Conservation (phyloP, 2,797 vertebrate species). For the Remorina albescens region DNA sequence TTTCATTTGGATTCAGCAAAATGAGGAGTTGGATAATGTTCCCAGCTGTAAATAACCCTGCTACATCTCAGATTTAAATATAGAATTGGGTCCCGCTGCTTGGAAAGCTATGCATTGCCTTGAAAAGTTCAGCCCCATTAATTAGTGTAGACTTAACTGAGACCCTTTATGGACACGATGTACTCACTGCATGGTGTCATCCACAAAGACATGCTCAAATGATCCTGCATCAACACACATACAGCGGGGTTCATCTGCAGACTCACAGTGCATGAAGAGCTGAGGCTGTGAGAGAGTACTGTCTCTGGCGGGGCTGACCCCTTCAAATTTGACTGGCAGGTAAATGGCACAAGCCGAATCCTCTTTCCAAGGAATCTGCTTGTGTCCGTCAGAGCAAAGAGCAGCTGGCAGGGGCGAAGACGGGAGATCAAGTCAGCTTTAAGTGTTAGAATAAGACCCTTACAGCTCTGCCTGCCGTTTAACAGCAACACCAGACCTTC, state of each 20-base stretch:
- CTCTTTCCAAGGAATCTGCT: slow-evolving; percentile 87
- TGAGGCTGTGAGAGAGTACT: slow-evolving; percentile 66
- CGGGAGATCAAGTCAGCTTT: slow-evolving; percentile 83
- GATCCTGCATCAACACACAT: slow-evolving; percentile 84
- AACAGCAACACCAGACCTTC: slow-evolving; percentile 76
- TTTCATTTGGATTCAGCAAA: slow-evolving; percentile 79
- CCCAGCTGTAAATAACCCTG: slow-evolving; percentile 83
- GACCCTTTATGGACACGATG: slow-evolving; percentile 66
- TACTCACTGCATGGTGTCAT: slow-evolving; percentile 42
- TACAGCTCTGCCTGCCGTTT: slow-evolving; percentile 78
- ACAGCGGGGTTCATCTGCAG: slow-evolving; percentile 51
- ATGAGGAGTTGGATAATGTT: slow-evolving; percentile 82
- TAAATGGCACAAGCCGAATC: slow-evolving; percentile 76
- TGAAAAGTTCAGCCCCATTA: slow-evolving; percentile 85
- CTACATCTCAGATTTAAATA: slow-evolving; percentile 83
- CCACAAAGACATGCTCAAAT: slow-evolving; percentile 73
- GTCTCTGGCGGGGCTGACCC: slow-evolving; percentile 69
- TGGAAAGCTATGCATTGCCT: slow-evolving; percentile 83
- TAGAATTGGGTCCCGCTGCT: slow-evolving; percentile 78
- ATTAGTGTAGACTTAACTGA: slow-evolving; percentile 83
- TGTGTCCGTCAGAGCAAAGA: slow-evolving; percentile 86
- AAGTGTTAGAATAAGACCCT: slow-evolving; percentile 86
- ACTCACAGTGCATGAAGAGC: slow-evolving; percentile 68
- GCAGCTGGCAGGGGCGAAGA: slow-evolving; percentile 85
- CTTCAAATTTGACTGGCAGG: slow-evolving; percentile 81